A percentile compares a stretch with the other conserved stretches of the same genome.
phyloP scores from a whole-genome alignment of 1,140 invertebrate genomes.

The Bombyx mori region ASM3026992v2 NC_085111.1:5603001-5603500 shows the following conservation, averaged over 20 bases:
- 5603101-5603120: neutral
- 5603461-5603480: too few species aligned
- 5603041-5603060: conserved; percentile 61
- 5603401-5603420: too few species aligned
- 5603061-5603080: conserved; percentile 47
- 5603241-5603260: conserved; percentile 42
- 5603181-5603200: conserved; percentile 58
- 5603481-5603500: too few species aligned
- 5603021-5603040: conserved; percentile 50
- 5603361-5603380: conserved; percentile 19
- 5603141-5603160: conserved; percentile 32
- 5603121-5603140: conserved; percentile 15
- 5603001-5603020: conserved; percentile 59
- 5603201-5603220: conserved; percentile 63
- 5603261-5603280: conserved; percentile 18
- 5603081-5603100: conserved; percentile 19
- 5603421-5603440: too few species aligned
- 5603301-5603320: conserved; percentile 19
- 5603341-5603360: conserved; percentile 7
- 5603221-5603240: conserved; percentile 40
- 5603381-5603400: conserved; percentile 5
- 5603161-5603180: conserved; percentile 50
- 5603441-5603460: too few species aligned
- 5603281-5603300: conserved; percentile 20
- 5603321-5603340: conserved; percentile 19